Evolutionary conservation across 35 echinoderm and acorn worm species (phyloP).

Genomic region (Hemicentrotus pulcherrimus): DNA sequence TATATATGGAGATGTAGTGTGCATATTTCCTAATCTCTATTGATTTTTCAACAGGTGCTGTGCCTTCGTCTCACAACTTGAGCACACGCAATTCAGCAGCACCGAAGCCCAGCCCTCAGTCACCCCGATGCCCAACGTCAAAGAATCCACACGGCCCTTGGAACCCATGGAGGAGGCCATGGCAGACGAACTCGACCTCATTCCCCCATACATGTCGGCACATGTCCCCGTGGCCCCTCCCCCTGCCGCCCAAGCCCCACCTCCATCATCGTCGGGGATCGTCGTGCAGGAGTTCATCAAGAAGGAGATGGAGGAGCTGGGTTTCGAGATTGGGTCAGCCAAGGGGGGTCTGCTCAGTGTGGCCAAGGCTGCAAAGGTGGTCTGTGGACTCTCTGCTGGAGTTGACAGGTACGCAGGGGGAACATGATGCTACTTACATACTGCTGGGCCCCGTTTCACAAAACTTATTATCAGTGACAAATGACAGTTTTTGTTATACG

Average conservation of each 20-base stretch:
- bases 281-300: constrained; percentile 87
- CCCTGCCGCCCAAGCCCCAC: constrained; percentile 13
- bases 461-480: too few relatives aligned
- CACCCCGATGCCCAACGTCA: constrained; percentile 69
- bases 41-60: constrained; percentile 76
- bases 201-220: constrained; percentile 71
- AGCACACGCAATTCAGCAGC: constrained; percentile 97
- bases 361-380: constrained; percentile 84
- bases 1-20: not conserved
- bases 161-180: constrained; percentile 14
- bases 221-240: constrained; percentile 46
- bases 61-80: constrained; percentile 96
- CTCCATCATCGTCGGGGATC: constrained; percentile 47
- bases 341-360: constrained; percentile 79
- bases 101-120: constrained; percentile 57
- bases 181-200: constrained; percentile 65
- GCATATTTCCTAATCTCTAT: not conserved
- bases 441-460: too few relatives aligned
- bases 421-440: too few relatives aligned
- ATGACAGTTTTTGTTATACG: too few relatives aligned
- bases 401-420: constrained; percentile 80
- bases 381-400: constrained; percentile 89
- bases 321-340: constrained; percentile 91
- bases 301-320: constrained; percentile 82
- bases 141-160: constrained; percentile 9